These are phyloP conservation scores for Ips typographus DNA, from an alignment of 1,140 invertebrate species.

Conservation along the genomic window DNA sequence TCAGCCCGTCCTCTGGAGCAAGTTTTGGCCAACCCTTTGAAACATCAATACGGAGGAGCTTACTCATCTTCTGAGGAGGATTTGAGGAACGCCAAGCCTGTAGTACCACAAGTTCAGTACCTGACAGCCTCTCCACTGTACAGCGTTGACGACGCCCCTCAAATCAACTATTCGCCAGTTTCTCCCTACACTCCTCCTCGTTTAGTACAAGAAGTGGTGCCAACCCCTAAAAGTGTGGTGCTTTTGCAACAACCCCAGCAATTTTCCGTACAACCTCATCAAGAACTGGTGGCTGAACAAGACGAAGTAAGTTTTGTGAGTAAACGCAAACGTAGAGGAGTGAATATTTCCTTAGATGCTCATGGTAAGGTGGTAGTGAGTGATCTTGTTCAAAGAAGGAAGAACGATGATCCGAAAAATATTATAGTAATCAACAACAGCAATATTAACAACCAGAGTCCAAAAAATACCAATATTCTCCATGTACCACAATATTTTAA, in stretches of 20 bases:
- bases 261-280: neutral
- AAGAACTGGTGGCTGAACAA: neutral
- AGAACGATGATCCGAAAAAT: constrained; percentile 1
- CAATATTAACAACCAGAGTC: constrained; percentile 9
- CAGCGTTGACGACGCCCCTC: neutral
- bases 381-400: neutral
- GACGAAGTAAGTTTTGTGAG: constrained; percentile 15
- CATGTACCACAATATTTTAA: too few species aligned
- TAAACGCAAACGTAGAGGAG: neutral
- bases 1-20: constrained; percentile 13
- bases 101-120: constrained; percentile 6
- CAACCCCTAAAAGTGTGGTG: neutral
- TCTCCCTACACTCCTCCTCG: constrained; percentile 14
- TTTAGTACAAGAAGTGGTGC: neutral
- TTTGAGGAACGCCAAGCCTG: constrained; percentile 10
- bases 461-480: constrained; percentile 2
- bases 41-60: neutral
- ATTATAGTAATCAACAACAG: constrained; percentile 18
- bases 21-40: neutral
- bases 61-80: constrained; percentile 20
- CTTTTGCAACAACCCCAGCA: neutral
- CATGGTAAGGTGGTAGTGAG: neutral
- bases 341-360: constrained; percentile 27
- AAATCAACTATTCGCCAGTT: constrained; percentile 6
- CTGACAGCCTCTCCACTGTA: neutral